Base-by-base conservation (phyloP, 2,113 vertebrate species). In the Lophius piscatorius region DNA sequence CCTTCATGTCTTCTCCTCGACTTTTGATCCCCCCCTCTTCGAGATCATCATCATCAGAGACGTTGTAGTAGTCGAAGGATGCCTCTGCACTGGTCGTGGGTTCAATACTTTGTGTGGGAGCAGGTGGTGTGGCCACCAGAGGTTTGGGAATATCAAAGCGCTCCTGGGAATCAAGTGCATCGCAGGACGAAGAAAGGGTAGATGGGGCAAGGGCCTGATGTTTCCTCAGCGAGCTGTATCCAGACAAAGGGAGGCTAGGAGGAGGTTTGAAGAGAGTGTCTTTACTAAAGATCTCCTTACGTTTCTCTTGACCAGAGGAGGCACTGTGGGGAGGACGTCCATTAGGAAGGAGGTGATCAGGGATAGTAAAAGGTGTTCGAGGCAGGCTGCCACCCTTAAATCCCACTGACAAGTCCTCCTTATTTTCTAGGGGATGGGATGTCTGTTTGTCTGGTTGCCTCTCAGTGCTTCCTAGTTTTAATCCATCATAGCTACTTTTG, bases 41-140 rank as follows among this genome's bases (percentile, higher is more conserved):
- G 0, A 96, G 94, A 82, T 97, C 95, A 0, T 98, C 96, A 0
- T 98, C 96, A 26, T 99, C 97, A 0, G 96, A 98, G 8, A 98
- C 97, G 0, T 99, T 98, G 86, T 98, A 99, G 86, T 98, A 98
- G 90, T 98, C 96, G 0, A 98, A 98, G 22, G 95, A 93, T 48
- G 92, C 92, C 65, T 97, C 95, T 72, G 93, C 92, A 21, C 86
- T 90, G 0, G 90, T 44, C 0, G 91, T 54, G 59, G 91, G 91
- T 28, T 93, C 93, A 49, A 89, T 89, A 23, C 91, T 92, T 0
- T 93, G 91, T 56, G 88, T 79, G 42, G 92, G 86, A 22, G 90
- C 63, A 16, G 92, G 71, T 36, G 81, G 87, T 9, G 92, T 80
- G 11, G 76, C 83, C 52, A 90, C 81, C 55, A 93, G 89, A 45